Evolutionary conservation across 1,140 invertebrate genomes (phyloP), one percentile per base, ranked within the genome.

Genomic region (Drosophila santomea): DNA sequence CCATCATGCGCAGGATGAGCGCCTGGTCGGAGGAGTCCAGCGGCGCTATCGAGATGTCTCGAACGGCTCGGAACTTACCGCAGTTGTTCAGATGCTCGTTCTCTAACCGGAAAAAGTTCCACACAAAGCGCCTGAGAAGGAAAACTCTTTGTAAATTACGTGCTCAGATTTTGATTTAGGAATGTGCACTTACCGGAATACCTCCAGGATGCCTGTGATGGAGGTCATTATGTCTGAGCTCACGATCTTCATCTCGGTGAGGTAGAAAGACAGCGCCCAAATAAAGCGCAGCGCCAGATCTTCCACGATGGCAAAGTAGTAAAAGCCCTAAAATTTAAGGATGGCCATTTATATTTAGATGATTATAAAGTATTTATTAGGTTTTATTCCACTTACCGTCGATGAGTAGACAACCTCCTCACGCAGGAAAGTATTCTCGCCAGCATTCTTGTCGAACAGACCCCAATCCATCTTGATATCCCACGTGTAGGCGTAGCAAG

Each of bases 31-130:
- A 98, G 56, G 97, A 97, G 93, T 99, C 97, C 20, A 99, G 95
- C 0, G 99, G 99, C 10, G 98, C 98, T 23, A 99, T 98, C 0
- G 98, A 99, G 67, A 99, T 99, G 92, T 99, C 99, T 20, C 99
- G 93, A 0, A 99, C 99, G 4, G 99, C 99, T 91, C 99, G 94
- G 94, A 99, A 99, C 94, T 99, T 98, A 93, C 99, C 99, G 94
- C 98, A 99, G 93, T 99, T 99, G 93, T 99, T 99, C 6, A 99
- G 94, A 94, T 99, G 99, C 91, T 99, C 99, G 93, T 99, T 99
- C 93, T 99, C 99, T 73, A 99, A 93, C 1, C 99, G 98, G 94
- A 99, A 99, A 93, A 98, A 99, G 93, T 99, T 99, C 99, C 99
- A 99, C 39, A 99, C 96, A 93, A 99, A 99, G 62, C 98, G 94